These are phyloP conservation scores for Eriosoma lanigerum DNA, from an alignment of 1,140 invertebrate species.

Conservation along the genomic window DNA sequence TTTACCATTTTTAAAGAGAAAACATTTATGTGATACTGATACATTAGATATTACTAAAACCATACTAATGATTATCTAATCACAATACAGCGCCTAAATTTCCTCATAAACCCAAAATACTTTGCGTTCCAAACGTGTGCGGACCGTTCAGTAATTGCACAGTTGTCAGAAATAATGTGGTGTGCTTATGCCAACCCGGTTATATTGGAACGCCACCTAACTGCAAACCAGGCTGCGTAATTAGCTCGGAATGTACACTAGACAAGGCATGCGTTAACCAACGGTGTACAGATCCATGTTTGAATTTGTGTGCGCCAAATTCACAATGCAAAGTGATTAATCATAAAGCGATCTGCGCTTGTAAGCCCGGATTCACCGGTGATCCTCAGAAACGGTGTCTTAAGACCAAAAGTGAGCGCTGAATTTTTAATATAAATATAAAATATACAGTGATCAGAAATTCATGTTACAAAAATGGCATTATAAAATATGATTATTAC, in stretches of 20 bases:
- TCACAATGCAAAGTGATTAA: slow-evolving; percentile 67
- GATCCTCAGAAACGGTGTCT: slow-evolving; percentile 69
- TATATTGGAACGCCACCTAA: slow-evolving; percentile 65
- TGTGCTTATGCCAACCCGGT: slow-evolving; percentile 67
- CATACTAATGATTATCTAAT: slow-evolving; percentile 13
- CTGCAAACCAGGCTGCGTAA: slow-evolving; percentile 66
- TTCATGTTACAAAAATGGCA: too few species aligned
- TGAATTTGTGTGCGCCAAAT: slow-evolving; percentile 65
- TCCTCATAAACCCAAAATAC: slow-evolving; percentile 57
- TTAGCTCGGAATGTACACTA: slow-evolving; percentile 65
- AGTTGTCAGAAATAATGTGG: slow-evolving; percentile 61
- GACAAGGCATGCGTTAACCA: slow-evolving; percentile 66
- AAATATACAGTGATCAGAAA: too few species aligned
- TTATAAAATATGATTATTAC: too few species aligned
- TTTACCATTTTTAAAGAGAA: not conserved
- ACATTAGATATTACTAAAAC: not conserved
- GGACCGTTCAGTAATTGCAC: slow-evolving; percentile 69
- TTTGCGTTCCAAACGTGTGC: slow-evolving; percentile 67
- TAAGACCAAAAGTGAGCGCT: slow-evolving; percentile 27
- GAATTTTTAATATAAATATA: not conserved
- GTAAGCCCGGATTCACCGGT: slow-evolving; percentile 64
- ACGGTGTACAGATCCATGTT: slow-evolving; percentile 67
- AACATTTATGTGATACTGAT: slow-evolving; percentile 1
- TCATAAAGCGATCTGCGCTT: slow-evolving; percentile 68
- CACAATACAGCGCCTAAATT: slow-evolving; percentile 14